These are phyloP conservation scores for Butorides virescens DNA, from an alignment of 2,113 vertebrate genomes.

Conservation along the genomic window DNA sequence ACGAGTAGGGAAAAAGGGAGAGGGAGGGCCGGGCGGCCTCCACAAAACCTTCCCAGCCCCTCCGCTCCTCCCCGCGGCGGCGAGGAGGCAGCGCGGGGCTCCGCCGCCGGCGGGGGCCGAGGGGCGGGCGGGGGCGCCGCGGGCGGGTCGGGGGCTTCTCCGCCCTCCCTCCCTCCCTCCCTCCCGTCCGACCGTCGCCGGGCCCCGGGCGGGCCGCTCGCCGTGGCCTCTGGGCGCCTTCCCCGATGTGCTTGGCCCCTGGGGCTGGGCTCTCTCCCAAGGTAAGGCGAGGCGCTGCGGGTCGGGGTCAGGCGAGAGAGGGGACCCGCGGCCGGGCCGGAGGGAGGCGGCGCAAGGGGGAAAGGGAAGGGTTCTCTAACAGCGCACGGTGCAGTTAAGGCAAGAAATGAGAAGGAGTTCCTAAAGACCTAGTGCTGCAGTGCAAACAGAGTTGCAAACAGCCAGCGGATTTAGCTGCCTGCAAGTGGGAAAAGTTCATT, in stretches of 20 bases:
- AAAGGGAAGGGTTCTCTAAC: neutral
- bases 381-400: too few relatives aligned
- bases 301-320: neutral
- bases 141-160: neutral
- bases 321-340: neutral
- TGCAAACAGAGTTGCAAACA: neutral
- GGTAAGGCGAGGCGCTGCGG: neutral
- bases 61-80: neutral
- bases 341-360: rapidly evolving
- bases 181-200: rapidly evolving
- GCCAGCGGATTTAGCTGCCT: neutral
- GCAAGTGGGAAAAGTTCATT: neutral
- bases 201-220: neutral
- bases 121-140: neutral
- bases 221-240: neutral
- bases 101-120: neutral
- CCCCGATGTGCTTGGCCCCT: neutral
- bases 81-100: neutral
- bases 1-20: neutral
- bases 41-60: neutral
- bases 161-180: too few relatives aligned
- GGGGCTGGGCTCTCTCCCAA: neutral
- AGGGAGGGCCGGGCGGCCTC: neutral
- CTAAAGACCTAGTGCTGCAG: neutral
- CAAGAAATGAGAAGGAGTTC: neutral